A percentile compares a stretch with the other conserved stretches of the same genome.
Conservation (phyloP, 2,888 invertebrate genomes). For the Drosophila neonasuta region DNA sequence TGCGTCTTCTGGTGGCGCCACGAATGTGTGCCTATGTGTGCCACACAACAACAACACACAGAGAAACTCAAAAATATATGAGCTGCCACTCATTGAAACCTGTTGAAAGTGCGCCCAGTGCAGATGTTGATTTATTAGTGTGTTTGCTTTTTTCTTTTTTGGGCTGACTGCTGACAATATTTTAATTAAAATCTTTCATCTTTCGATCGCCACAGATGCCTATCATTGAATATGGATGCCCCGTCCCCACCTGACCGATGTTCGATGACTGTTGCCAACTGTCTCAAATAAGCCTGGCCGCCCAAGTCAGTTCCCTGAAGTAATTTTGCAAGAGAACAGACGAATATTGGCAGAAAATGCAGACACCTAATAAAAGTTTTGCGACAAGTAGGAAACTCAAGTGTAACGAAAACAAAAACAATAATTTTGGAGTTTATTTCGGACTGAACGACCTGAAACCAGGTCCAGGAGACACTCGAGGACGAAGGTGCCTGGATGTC, state of each 20-base stretch:
- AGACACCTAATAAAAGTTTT: conserved; percentile 79
- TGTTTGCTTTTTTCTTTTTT: not conserved
- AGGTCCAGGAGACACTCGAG: conserved; percentile 16
- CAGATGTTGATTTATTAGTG: conserved; percentile 65
- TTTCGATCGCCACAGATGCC: conserved; percentile 37
- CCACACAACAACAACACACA: conserved; percentile 15
- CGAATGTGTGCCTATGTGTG: conserved; percentile 34
- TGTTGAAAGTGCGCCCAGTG: conserved; percentile 62
- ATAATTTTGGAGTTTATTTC: conserved; percentile 73
- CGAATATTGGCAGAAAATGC: conserved; percentile 68
- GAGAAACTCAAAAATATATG: conserved; percentile 32
- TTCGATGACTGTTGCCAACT: not conserved
- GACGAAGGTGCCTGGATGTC: not conserved
- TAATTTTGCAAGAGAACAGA: conserved; percentile 61
- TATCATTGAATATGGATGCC: not conserved
- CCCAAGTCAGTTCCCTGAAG: conserved; percentile 53
- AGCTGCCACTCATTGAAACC: conserved; percentile 62
- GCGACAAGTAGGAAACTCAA: conserved; percentile 65
- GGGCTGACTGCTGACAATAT: conserved; percentile 48
- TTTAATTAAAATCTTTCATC: conserved; percentile 70
- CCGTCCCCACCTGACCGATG: not conserved
- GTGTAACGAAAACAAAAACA: conserved; percentile 77
- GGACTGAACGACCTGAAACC: conserved; percentile 18
- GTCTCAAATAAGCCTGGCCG: not conserved
- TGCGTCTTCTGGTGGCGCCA: conserved; percentile 44